phyloP scores from a whole-genome alignment of 2,113 vertebrate species.

The Colistium nudipinnis region DNA sequence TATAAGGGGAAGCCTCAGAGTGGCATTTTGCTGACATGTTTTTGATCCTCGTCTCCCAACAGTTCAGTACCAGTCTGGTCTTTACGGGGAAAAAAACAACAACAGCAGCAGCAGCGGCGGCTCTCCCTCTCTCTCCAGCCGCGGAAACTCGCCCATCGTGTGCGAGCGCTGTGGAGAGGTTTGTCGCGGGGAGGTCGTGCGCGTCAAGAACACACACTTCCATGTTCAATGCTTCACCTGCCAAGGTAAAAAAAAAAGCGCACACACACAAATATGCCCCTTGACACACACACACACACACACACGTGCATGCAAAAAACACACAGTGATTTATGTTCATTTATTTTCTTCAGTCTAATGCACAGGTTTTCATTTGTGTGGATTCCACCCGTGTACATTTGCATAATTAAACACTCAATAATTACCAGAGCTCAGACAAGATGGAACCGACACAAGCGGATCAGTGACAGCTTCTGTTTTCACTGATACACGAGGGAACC shows the following conservation, averaged over 20 bases:
- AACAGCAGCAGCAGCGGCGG: too few species aligned
- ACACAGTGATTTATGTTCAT: not conserved
- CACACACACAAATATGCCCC: not conserved
- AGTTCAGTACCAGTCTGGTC: slow-evolving; percentile 69
- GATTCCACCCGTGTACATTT: slow-evolving; percentile 42
- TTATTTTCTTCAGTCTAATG: slow-evolving; percentile 18
- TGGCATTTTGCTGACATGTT: slow-evolving; percentile 25
- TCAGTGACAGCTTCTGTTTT: slow-evolving; percentile 13
- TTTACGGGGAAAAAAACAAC: slow-evolving; percentile 66
- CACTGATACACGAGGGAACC: not conserved
- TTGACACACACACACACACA: slow-evolving; percentile 9
- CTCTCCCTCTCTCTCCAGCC: slow-evolving; percentile 51
- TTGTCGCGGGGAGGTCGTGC: slow-evolving; percentile 75
- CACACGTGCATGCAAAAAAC: not conserved
- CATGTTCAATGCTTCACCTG: slow-evolving; percentile 76
- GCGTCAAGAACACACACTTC: slow-evolving; percentile 75
- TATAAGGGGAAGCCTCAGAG: not conserved
- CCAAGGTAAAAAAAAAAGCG: slow-evolving; percentile 66
- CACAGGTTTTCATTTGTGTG: slow-evolving; percentile 13
- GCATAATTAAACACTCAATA: slow-evolving; percentile 62
- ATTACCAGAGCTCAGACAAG: slow-evolving; percentile 50
- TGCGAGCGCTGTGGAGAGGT: slow-evolving; percentile 71
- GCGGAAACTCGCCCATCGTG: slow-evolving; percentile 54
- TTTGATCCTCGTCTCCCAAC: slow-evolving; percentile 20
- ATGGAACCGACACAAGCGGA: slow-evolving; percentile 38